Evolutionary conservation across 2,797 vertebrate species (phyloP).

Genomic region (Clarias laeviceps): DNA sequence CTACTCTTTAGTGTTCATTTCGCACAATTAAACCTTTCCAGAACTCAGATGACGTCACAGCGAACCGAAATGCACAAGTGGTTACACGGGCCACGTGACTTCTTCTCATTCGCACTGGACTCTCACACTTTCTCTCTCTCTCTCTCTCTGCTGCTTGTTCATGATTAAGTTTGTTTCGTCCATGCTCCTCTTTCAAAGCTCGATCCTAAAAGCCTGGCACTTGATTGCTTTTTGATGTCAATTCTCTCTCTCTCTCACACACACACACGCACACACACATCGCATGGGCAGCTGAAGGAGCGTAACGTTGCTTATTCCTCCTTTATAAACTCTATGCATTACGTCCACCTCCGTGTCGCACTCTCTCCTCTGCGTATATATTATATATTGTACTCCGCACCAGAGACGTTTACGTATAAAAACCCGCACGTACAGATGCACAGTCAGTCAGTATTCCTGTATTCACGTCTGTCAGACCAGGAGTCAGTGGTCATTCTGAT

Average conservation of each 20-base stretch:
- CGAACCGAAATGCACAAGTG: conserved; percentile 48
- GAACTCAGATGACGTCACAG: conserved; percentile 47
- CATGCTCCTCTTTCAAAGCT: conserved; percentile 22
- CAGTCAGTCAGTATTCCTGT: conserved; percentile 36
- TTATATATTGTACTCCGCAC: conserved; percentile 3
- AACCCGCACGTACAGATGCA: conserved; percentile 8
- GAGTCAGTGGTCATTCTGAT: conserved; percentile 13
- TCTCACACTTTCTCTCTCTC: not conserved
- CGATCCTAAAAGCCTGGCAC: not conserved
- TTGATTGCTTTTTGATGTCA: conserved; percentile 21
- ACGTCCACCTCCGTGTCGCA: conserved; percentile 14
- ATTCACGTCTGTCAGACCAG: not conserved
- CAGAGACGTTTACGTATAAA: conserved; percentile 37
- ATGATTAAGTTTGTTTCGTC: not conserved
- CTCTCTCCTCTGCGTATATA: conserved; percentile 5
- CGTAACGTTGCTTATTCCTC: conserved; percentile 27
- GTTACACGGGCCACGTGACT: conserved; percentile 23
- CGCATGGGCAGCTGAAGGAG: conserved; percentile 33
- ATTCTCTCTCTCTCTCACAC: not conserved
- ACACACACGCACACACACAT: not conserved
- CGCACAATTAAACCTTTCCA: conserved; percentile 65
- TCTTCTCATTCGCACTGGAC: conserved; percentile 41
- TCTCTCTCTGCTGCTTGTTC: not conserved
- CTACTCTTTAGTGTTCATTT: conserved; percentile 54
- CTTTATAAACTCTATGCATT: conserved; percentile 46